Conservation (phyloP, 2,113 vertebrate genomes). For the Antechinus flavipes region DNA sequence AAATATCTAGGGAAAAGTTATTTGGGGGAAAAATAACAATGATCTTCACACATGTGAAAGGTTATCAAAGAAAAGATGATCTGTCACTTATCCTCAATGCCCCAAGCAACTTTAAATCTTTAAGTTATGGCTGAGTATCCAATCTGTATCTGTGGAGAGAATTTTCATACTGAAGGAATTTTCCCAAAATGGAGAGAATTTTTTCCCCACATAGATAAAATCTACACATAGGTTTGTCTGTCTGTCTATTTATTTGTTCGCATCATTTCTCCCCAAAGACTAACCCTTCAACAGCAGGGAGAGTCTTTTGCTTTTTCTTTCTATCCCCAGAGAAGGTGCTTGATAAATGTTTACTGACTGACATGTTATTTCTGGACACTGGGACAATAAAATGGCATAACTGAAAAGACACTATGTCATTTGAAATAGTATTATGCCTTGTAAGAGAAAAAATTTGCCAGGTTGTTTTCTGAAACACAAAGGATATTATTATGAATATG, state of each 20-base stretch:
- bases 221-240: neutral
- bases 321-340: neutral
- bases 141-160: neutral
- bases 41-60: neutral
- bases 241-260: neutral
- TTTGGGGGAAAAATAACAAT: neutral
- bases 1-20: neutral
- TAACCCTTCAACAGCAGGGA: neutral
- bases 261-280: neutral
- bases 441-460: slow-evolving; percentile 46
- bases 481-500: slow-evolving; percentile 50
- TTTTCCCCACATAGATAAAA: neutral
- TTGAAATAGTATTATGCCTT: slow-evolving; percentile 64
- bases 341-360: slow-evolving; percentile 13
- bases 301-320: neutral
- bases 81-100: neutral
- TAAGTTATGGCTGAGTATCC: neutral
- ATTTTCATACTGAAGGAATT: neutral
- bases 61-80: neutral
- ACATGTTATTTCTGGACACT: slow-evolving; percentile 52
- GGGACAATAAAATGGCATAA: slow-evolving; percentile 69
- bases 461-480: slow-evolving; percentile 62
- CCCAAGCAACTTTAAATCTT: neutral
- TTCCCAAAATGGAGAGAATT: too few relatives aligned
- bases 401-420: slow-evolving; percentile 52